phyloP scores from a whole-genome alignment of 2,888 invertebrate genomes.

The Helleia helle region DNA sequence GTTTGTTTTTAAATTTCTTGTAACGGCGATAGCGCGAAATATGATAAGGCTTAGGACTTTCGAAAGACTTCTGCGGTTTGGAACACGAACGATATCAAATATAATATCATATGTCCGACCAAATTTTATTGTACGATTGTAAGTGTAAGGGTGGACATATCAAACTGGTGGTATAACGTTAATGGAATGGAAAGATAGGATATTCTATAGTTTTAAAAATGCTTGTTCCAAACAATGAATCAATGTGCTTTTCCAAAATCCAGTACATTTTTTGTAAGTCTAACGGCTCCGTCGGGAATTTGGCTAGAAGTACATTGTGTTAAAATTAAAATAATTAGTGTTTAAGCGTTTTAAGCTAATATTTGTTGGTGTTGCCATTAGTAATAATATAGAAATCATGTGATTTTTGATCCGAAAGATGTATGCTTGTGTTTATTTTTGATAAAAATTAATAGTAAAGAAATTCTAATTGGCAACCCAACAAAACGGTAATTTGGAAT shows the following conservation, averaged over 20 bases:
- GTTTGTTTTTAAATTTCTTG: not conserved
- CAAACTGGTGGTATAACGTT: conserved; percentile 32
- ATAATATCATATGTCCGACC: conserved; percentile 15
- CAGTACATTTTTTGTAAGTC: not conserved
- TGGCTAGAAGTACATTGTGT: conserved; percentile 3
- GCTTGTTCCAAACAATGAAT: conserved; percentile 19
- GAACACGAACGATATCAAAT: conserved; percentile 5
- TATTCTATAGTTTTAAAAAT: conserved; percentile 41
- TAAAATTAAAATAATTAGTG: not conserved
- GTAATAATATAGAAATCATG: conserved; percentile 11
- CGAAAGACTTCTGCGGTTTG: not conserved
- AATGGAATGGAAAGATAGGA: conserved; percentile 41
- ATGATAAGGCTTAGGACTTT: too few relatives aligned
- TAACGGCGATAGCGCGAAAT: too few relatives aligned
- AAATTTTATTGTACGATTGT: conserved; percentile 4
- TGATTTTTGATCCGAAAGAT: conserved; percentile 15
- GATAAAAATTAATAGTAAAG: conserved; percentile 27
- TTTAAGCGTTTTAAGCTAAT: conserved; percentile 42
- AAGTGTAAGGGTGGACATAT: conserved; percentile 40
- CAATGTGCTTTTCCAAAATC: conserved; percentile 10
- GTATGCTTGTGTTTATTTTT: conserved; percentile 57
- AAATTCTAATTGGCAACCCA: conserved; percentile 40
- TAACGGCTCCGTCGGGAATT: not conserved
- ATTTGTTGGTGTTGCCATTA: conserved; percentile 50
- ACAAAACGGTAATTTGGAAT: conserved; percentile 43